phyloP scores from a whole-genome alignment of 92 coral and sea anemone genomes.

The Montipora capitata region DNA sequence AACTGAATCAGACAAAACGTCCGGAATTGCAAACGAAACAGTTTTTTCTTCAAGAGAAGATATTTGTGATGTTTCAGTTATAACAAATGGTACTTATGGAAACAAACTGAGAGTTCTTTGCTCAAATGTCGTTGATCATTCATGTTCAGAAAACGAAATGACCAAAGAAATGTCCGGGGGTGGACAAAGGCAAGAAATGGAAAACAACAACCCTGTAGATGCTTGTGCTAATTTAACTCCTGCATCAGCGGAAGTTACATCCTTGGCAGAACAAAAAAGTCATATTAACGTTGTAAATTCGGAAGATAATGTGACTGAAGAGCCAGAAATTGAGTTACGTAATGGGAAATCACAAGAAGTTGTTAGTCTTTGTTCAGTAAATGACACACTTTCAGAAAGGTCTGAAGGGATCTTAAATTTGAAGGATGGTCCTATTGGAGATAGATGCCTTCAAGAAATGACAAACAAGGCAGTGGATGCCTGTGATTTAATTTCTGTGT shows the following conservation, averaged over 20 bases:
- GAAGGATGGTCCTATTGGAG: no score
- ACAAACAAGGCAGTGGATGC: no score
- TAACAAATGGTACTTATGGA: background rate
- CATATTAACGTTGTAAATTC: no score
- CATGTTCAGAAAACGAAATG: constrained; percentile 20
- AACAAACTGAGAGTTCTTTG: constrained; percentile 10
- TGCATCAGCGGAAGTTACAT: background rate
- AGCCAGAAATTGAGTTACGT: no score
- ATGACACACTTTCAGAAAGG: no score
- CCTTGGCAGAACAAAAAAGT: background rate
- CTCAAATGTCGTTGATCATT: constrained; percentile 6
- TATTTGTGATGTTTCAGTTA: background rate
- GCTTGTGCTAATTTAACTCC: background rate
- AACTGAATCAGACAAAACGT: background rate
- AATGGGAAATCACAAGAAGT: no score
- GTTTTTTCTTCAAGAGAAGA: background rate
- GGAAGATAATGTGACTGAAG: no score
- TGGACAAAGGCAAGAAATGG: background rate
- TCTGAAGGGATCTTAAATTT: no score
- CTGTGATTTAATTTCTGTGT: no score
- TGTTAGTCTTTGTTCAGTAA: no score
- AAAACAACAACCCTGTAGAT: background rate
- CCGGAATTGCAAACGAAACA: background rate
- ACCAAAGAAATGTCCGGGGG: background rate
- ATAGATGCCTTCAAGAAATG: no score